Evolutionary conservation across 2,113 vertebrate species (phyloP).

Genomic region (Hypomesus transpacificus): DNA sequence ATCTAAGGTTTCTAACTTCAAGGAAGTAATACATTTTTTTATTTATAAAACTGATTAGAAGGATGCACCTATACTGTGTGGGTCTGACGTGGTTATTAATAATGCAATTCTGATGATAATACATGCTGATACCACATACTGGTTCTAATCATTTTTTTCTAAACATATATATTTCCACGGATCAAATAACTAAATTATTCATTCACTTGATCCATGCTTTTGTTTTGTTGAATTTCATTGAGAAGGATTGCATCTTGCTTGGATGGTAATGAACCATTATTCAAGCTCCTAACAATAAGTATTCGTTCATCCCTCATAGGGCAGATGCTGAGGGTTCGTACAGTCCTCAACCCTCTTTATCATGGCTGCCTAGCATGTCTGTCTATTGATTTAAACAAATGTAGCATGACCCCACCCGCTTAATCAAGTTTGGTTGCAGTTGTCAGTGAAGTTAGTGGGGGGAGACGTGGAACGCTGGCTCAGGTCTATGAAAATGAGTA

Average conservation of each 20-base stretch:
- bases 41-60: too few species aligned
- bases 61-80: too few species aligned
- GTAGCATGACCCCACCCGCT: conserved; percentile 55
- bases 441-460: conserved; percentile 25
- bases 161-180: conserved; percentile 16
- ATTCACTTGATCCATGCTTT: conserved; percentile 41
- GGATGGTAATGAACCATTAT: conserved; percentile 56
- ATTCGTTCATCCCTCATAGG: conserved; percentile 60
- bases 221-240: conserved; percentile 59
- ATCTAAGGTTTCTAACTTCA: too few species aligned
- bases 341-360: conserved; percentile 36
- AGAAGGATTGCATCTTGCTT: conserved; percentile 50
- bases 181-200: conserved; percentile 61
- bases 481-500: conserved; percentile 31
- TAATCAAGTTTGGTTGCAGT: conserved; percentile 55
- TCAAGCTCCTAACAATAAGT: conserved; percentile 58
- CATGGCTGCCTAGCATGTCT: conserved; percentile 51
- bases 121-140: conserved; percentile 32
- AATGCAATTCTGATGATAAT: conserved; percentile 54
- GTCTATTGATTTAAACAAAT: conserved; percentile 60
- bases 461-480: conserved; percentile 13
- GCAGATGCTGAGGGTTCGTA: conserved; percentile 49
- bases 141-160: conserved; percentile 43
- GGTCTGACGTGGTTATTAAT: conserved; percentile 26
- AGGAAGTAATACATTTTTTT: too few species aligned